Evolutionary conservation across 2,888 invertebrate species (phyloP), one percentile per base, ranked within the genome.

Genomic region (Crematogaster levior): DNA sequence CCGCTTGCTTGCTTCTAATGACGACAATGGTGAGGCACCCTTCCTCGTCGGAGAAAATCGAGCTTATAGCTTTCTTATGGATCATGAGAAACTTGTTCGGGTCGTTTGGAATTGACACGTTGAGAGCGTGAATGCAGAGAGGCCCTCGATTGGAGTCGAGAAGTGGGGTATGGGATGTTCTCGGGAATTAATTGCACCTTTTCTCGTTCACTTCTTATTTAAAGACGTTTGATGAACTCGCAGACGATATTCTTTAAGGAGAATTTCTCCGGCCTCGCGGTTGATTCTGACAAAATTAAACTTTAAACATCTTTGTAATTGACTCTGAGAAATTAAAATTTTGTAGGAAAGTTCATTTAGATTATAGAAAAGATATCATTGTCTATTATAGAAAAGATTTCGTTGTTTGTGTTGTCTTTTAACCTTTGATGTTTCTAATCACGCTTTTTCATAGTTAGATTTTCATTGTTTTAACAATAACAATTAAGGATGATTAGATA

Each of bases 241-340:
- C 4, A 18, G 12, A 58, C 2, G 43, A 21, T 43, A 43, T 58
- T 56, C n/a, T 21, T 30, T 7, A 60, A 61, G 10, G 48, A 61
- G 48, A 4, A 61, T 74, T 48, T 18, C 60, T 21, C 1, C 27
- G 43, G 24, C 6, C 12, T 27, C n/a, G n/a, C n/a, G n/a, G 46
- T 61, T 24, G 24, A 43, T 4, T 63, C 63, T 2, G n/a, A 3
- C n/a, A 43, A 24, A 30, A 4, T 21, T 56, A 30, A 68, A 68
- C 56, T 68, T 53, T 34, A 65, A 66, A 66, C 21, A 68, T 56
- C 24, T 58, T 46, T 46, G 7, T 58, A 70, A 70, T 34, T 43
- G 27, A 43, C 7, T 65, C 18, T 24, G 27, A 65, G 43, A 58
- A 40, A n/a, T 58, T 40, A n/a, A 56, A 56, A 24, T 58, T 66